Conservation (phyloP, 2,888 invertebrate species). For the Campoplex capitator region DNA sequence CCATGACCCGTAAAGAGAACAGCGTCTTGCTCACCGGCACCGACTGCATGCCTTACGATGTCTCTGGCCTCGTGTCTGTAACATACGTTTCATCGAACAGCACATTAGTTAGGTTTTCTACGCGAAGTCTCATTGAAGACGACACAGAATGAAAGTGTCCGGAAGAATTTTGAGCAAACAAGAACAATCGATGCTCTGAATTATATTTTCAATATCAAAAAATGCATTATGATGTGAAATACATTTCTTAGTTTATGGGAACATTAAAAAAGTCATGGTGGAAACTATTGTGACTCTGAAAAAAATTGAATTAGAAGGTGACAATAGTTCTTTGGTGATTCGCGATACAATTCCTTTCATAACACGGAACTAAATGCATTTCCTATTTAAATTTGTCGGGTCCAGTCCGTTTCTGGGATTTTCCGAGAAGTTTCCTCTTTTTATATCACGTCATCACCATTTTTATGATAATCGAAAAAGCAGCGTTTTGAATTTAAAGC, state of each 20-base stretch:
- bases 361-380: background rate
- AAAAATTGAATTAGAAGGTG: background rate
- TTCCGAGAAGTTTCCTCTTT: background rate
- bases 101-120: constrained; percentile 32
- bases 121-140: constrained; percentile 11
- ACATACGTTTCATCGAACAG: constrained; percentile 68
- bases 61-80: constrained; percentile 92
- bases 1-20: constrained; percentile 86
- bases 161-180: background rate
- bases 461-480: background rate
- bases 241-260: background rate
- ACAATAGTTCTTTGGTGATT: background rate
- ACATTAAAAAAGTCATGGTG: background rate
- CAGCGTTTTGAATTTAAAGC: background rate
- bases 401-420: background rate
- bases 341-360: background rate
- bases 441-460: no score
- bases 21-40: constrained; percentile 90
- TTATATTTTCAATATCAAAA: background rate
- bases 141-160: background rate
- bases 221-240: background rate
- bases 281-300: background rate
- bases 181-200: background rate
- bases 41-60: constrained; percentile 91
- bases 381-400: background rate